phyloP scores from a whole-genome alignment of 1,140 invertebrate species.

The Caenorhabditis briggsae region DNA sequence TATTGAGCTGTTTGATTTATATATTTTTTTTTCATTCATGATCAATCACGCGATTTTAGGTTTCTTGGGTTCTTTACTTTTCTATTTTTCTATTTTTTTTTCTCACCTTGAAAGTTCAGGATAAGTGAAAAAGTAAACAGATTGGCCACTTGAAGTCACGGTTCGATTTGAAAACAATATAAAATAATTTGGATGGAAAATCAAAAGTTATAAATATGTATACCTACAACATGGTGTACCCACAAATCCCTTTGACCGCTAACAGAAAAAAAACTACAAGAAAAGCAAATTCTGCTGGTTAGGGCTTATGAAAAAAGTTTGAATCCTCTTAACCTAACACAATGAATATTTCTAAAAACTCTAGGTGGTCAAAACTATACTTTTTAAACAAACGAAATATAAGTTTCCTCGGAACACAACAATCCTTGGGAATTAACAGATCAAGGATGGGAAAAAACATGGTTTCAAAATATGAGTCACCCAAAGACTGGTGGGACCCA shows the following conservation, averaged over 20 bases:
- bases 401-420: neutral
- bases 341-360: no score
- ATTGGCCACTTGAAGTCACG: neutral
- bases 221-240: no score
- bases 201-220: neutral
- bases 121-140: slow-evolving; percentile 27
- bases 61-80: neutral
- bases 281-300: neutral
- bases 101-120: slow-evolving; percentile 34
- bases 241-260: no score
- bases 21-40: neutral
- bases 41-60: neutral
- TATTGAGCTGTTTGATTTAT: slow-evolving; percentile 21
- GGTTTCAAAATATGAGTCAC: neutral
- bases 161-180: neutral
- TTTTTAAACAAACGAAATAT: no score
- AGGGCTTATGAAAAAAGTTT: no score
- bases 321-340: no score
- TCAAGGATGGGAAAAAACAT: neutral
- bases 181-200: neutral
- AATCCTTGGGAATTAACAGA: neutral
- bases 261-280: neutral
- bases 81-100: neutral
- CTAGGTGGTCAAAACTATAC: no score
- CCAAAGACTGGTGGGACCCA: neutral